Evolutionary conservation across 2,113 vertebrate species (phyloP), one percentile per base, ranked within the genome.

Genomic region (Marcusenius ussheri): DNA sequence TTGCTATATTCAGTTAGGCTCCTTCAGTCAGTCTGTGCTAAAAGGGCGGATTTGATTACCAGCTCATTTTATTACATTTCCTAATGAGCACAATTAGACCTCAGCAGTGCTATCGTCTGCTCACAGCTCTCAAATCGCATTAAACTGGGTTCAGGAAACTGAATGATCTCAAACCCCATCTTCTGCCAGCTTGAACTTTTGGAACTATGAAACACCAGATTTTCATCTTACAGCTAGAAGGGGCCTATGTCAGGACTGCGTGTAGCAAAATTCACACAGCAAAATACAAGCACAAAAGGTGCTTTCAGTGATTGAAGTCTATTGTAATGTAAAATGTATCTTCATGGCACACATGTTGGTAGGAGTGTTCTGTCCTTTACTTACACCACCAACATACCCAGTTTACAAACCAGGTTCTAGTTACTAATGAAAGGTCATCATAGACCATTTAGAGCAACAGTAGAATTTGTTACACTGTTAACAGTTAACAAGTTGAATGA

Each of bases 41-140:
- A 96, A 95, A 96, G 95, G 92, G 24, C 90, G 91, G 92, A 96
- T 96, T 95, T 90, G 91, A 96, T 95, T 96, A 95, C 91, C 85
- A 92, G 88, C 91, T 92, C 91, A 87, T 96, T 95, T 94, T 95
- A 95, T 95, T 94, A 93, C 90, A 94, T 96, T 93, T 93, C 92
- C 92, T 95, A 94, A 95, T 91, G 92, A 95, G 92, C 86, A 90
- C 93, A 89, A 93, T 94, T 93, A 89, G 92, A 90, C 92, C 90
- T 90, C 92, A 89, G 80, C 91, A 91, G 93, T 93, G 91, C 80
- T 92, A 91, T 92, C 93, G 92, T 91, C 84, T 90, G 84, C 92
- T 90, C 92, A 91, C 77, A 84, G 92, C 93, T 92, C 90, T 91
- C 89, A 95, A 94, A 95, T 92, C 88, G 88, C 93, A 93, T 95